Evolutionary conservation across 2,113 vertebrate genomes (phyloP).

Genomic region (Zosterops lateralis): DNA sequence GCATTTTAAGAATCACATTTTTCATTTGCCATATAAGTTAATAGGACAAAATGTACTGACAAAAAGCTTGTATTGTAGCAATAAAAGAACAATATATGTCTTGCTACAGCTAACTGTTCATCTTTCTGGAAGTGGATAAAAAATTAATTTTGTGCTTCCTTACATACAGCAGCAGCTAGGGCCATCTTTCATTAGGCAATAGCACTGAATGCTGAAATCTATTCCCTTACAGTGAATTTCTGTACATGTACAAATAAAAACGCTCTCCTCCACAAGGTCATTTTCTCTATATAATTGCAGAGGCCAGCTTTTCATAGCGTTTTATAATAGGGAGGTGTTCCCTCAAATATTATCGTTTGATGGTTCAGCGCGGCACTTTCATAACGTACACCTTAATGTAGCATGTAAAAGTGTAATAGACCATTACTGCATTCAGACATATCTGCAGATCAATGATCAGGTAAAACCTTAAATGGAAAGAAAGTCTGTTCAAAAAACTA

Average conservation of each 20-base stretch:
- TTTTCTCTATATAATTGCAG: neutral
- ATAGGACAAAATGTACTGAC: neutral
- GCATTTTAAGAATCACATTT: neutral
- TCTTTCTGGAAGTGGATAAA: neutral
- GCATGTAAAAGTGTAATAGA: neutral
- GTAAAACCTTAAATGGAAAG: neutral
- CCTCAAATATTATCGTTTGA: neutral
- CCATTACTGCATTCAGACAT: neutral
- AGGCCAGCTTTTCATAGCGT: neutral
- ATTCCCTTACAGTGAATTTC: neutral
- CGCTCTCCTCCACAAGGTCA: neutral
- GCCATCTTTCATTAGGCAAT: neutral
- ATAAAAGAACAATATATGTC: neutral
- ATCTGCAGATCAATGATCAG: neutral
- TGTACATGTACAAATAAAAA: neutral
- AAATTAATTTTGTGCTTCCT: neutral
- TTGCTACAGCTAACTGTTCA: neutral
- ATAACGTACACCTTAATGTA: neutral
- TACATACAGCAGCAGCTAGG: neutral
- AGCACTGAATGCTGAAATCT: neutral
- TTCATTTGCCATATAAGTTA: neutral
- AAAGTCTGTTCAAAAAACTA: neutral
- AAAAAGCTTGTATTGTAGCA: fast-evolving
- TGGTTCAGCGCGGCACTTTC: neutral
- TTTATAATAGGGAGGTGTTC: neutral